phyloP scores from a whole-genome alignment of 2,888 invertebrate species.

The Trissonchulus sp. region DNA sequence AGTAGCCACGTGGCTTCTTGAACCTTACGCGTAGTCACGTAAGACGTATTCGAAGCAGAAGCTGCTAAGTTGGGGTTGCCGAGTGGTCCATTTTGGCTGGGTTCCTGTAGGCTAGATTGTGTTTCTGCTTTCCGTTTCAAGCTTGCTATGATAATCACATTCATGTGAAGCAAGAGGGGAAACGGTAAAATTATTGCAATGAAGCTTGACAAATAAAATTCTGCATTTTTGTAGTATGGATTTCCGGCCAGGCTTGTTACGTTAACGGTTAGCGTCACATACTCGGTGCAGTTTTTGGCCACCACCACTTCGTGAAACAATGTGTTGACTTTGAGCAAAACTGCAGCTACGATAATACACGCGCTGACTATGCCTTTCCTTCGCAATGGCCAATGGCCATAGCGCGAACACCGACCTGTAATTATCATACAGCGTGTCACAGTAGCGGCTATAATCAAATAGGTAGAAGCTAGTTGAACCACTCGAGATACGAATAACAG shows the following conservation, averaged over 20 bases:
- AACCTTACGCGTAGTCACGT: not conserved
- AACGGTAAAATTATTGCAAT: not conserved
- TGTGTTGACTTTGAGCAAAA: not conserved
- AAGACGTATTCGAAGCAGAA: no score
- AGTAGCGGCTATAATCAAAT: not conserved
- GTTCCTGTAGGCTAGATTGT: no score
- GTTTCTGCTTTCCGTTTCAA: not conserved
- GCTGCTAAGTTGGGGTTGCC: no score
- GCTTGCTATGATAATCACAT: not conserved
- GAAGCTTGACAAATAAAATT: not conserved
- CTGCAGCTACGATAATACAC: no score
- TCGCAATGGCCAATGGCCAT: no score
- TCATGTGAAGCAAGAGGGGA: not conserved
- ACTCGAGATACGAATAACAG: no score
- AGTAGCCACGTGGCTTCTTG: not conserved
- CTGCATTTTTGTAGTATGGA: not conserved
- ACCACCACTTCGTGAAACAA: no score
- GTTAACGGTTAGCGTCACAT: no score
- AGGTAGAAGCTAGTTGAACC: not conserved
- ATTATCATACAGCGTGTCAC: not conserved
- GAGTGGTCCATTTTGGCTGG: no score
- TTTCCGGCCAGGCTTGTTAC: no score
- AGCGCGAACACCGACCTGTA: not conserved
- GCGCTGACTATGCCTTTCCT: no score
- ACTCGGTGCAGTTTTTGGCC: no score